phyloP scores from a whole-genome alignment of 2,888 invertebrate species.

The Norana najaformis region DNA sequence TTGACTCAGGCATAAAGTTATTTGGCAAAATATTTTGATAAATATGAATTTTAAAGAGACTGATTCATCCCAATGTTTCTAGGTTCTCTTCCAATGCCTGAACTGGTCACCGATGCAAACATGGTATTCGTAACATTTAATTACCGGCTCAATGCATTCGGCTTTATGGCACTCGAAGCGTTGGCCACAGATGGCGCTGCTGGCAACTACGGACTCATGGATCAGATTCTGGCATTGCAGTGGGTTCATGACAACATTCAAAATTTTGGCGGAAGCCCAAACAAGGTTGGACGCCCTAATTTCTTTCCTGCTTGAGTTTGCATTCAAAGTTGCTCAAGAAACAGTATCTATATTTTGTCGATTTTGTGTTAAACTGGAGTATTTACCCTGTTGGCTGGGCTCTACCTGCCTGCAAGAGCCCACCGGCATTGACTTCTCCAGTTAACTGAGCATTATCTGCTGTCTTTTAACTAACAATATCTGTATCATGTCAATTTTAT shows the following conservation, averaged over 20 bases:
- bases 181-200: slow-evolving; percentile 36
- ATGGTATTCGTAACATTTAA: slow-evolving; percentile 85
- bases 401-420: too few relatives aligned
- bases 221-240: slow-evolving; percentile 40
- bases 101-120: slow-evolving; percentile 76
- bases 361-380: too few relatives aligned
- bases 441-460: too few relatives aligned
- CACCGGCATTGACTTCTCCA: too few relatives aligned
- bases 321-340: too few relatives aligned
- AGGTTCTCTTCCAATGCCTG: slow-evolving; percentile 70
- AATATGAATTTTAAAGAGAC: too few relatives aligned
- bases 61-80: not conserved
- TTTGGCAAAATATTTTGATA: too few relatives aligned
- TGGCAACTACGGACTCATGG: slow-evolving; percentile 44
- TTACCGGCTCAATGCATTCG: slow-evolving; percentile 74
- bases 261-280: slow-evolving; percentile 41
- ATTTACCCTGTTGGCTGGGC: too few relatives aligned
- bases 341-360: too few relatives aligned
- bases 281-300: slow-evolving; percentile 33
- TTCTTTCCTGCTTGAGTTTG: not conserved
- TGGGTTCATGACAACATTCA: slow-evolving; percentile 43
- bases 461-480: too few relatives aligned
- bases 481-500: too few relatives aligned
- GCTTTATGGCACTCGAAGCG: slow-evolving; percentile 73
- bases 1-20: too few relatives aligned